Conservation (phyloP, 1,140 invertebrate genomes). For the Cydia amplana region DNA sequence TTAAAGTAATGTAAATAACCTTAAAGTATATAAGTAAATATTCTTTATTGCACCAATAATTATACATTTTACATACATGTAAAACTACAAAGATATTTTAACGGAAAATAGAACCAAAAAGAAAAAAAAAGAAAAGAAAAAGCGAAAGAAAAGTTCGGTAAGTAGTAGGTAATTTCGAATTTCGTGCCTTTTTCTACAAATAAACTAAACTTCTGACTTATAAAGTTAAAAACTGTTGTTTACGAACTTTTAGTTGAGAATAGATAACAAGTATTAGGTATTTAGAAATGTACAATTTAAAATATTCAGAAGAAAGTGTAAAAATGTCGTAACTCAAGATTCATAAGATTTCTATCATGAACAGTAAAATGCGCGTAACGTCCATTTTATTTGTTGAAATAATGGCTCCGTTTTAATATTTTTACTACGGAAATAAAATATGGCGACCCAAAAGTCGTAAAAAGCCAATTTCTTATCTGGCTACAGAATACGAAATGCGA, state of each 20-base stretch:
- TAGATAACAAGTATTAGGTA: not conserved
- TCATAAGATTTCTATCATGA: constrained; percentile 7
- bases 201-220: too few relatives aligned
- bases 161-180: too few relatives aligned
- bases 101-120: too few relatives aligned
- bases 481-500: constrained; percentile 12
- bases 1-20: too few relatives aligned
- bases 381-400: constrained; percentile 19
- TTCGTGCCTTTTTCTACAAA: too few relatives aligned
- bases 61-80: too few relatives aligned
- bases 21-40: too few relatives aligned
- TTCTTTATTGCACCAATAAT: too few relatives aligned
- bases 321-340: not conserved
- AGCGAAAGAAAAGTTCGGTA: too few relatives aligned
- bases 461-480: constrained; percentile 26
- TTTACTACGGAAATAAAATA: constrained; percentile 28
- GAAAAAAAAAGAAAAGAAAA: too few relatives aligned
- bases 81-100: too few relatives aligned
- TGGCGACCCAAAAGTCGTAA: constrained; percentile 20
- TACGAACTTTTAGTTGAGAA: not conserved
- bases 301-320: not conserved
- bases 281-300: not conserved
- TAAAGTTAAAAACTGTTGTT: too few relatives aligned
- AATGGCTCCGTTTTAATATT: constrained; percentile 20
- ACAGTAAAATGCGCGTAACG: constrained; percentile 13